Evolutionary conservation across 2,888 invertebrate species (phyloP), one percentile per base, ranked within the genome.

Genomic region (Eremobia ochroleuca): DNA sequence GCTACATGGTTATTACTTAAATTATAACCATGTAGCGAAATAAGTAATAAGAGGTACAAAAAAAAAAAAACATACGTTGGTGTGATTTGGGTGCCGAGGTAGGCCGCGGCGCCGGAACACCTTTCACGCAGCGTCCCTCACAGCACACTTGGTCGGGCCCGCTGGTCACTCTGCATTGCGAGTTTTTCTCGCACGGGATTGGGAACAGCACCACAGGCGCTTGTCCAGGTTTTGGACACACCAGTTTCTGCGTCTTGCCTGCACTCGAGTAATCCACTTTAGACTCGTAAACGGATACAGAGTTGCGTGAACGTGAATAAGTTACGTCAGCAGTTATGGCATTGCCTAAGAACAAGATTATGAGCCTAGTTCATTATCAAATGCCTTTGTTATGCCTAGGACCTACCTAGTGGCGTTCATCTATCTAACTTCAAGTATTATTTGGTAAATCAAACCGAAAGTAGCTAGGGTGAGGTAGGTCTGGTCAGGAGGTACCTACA

Each of bases 41-140:
- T n/a, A n/a, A 34, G 77, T 75, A 72, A 64, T 55, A 68, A 37
- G 61, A 75, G 59, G 74, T 86, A 74, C 4, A 73, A 77, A 75
- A 62, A n/a, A 52, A 52, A n/a, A 52, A 77, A 73, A 76, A 81
- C 94, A 87, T 94, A 97, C 97, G 97, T 93, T 96, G 96, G 86
- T 97, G 97, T n/a, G 94, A 88, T 84, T 93, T 90, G 59, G 94
- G 94, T 61, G 90, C 86, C 28, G 94, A 91, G n/a, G 93, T 94
- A 28, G 97, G 96, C 83, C 97, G 95, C 0, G 98, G 98, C 76
- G 97, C 97, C 8, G 97, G 95, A 43, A 97, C 95, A 21, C 98
- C 98, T 85, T 97, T 94, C 66, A 97, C 95, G 89, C 98, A 98
- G 87, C 97, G 97, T 64, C 95, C 96, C 61, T 95, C 94, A 88